Evolutionary conservation across 2,797 vertebrate species (phyloP).

Genomic region (Propithecus deckenii): DNA sequence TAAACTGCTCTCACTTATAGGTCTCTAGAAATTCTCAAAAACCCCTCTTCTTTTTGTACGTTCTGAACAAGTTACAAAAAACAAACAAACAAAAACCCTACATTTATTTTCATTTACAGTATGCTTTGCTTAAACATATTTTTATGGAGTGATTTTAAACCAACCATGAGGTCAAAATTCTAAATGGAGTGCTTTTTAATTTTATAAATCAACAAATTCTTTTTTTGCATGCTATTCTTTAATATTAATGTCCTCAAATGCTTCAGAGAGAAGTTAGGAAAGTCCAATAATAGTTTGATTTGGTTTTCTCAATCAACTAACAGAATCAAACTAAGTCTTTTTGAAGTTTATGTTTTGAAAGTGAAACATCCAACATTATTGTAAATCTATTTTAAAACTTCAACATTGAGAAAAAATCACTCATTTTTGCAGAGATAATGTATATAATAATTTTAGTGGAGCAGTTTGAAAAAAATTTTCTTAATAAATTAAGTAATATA

Average conservation of each 20-base stretch:
- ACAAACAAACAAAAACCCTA: neutral
- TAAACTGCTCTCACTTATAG: neutral
- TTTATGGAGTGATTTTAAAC: neutral
- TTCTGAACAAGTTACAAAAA: neutral
- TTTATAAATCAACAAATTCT: neutral
- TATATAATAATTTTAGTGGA: neutral
- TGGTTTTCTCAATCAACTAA: neutral
- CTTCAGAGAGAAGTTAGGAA: neutral
- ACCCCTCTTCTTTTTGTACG: neutral
- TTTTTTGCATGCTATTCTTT: neutral
- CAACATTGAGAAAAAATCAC: neutral
- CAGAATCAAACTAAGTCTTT: neutral
- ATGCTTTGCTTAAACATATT: neutral
- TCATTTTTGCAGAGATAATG: neutral
- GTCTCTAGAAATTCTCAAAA: neutral
- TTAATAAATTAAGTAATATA: neutral
- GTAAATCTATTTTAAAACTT: neutral
- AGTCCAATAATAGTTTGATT: neutral
- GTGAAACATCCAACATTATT: neutral
- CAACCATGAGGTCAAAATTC: neutral
- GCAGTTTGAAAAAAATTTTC: neutral
- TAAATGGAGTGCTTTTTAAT: neutral
- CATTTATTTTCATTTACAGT: neutral
- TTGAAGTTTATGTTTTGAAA: neutral
- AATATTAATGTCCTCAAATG: neutral